A percentile compares a stretch with the other conserved stretches of the same genome.
Conservation (phyloP, 2,888 invertebrate genomes). For the Chromoteleia sp. region DNA sequence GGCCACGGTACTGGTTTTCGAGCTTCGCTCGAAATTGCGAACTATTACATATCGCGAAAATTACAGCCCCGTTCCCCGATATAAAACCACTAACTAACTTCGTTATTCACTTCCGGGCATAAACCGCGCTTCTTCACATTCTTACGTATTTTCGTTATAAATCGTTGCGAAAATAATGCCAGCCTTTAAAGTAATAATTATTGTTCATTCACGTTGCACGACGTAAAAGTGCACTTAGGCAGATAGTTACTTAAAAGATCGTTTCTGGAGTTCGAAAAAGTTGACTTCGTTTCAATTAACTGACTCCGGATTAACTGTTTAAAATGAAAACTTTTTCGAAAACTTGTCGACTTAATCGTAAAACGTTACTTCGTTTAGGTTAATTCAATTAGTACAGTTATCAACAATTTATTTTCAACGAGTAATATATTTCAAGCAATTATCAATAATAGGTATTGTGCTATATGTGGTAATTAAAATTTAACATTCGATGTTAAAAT, state of each 20-base stretch:
- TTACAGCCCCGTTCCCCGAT: slow-evolving; percentile 52
- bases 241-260: background rate
- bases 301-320: too few relatives aligned
- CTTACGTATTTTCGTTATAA: slow-evolving; percentile 49
- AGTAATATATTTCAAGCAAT: too few relatives aligned
- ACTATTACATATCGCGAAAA: slow-evolving; percentile 57
- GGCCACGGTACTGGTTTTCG: slow-evolving; percentile 36
- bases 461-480: too few relatives aligned
- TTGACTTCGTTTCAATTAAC: background rate
- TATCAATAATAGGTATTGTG: too few relatives aligned
- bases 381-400: too few relatives aligned
- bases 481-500: too few relatives aligned
- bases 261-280: too few relatives aligned
- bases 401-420: too few relatives aligned
- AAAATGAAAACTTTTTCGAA: too few relatives aligned
- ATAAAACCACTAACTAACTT: slow-evolving; percentile 63
- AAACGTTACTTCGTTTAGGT: too few relatives aligned
- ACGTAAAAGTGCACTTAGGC: slow-evolving; percentile 14
- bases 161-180: slow-evolving; percentile 52
- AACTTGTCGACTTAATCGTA: too few relatives aligned
- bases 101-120: slow-evolving; percentile 64
- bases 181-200: slow-evolving; percentile 23
- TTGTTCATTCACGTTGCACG: background rate
- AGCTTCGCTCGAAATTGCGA: slow-evolving; percentile 60
- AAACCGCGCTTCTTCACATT: slow-evolving; percentile 53